phyloP scores from a whole-genome alignment of 2,113 vertebrate species.

The Ranitomeya variabilis region DNA sequence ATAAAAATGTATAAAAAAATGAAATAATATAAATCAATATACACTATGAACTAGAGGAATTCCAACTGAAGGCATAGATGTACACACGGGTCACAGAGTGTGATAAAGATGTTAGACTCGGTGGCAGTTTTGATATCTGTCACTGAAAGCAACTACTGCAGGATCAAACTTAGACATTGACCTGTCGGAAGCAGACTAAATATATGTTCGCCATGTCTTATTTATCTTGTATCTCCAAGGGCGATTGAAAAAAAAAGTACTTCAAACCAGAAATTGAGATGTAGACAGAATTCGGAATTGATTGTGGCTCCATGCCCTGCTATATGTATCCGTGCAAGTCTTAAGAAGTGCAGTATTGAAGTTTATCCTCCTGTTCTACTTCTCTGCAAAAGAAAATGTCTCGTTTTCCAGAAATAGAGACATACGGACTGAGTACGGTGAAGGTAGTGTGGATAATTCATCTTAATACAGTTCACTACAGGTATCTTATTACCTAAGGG shows the following conservation, averaged over 20 bases:
- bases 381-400: background rate
- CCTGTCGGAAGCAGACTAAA: slow-evolving; percentile 62
- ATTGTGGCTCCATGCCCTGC: background rate
- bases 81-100: slow-evolving; percentile 48
- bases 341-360: background rate
- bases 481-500: slow-evolving; percentile 53
- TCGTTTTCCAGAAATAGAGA: slow-evolving; percentile 28
- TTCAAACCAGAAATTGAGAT: slow-evolving; percentile 45
- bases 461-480: slow-evolving; percentile 47
- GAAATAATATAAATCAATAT: background rate
- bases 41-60: background rate
- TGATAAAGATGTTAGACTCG: slow-evolving; percentile 6
- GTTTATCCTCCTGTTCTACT: background rate
- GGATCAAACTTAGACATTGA: slow-evolving; percentile 54
- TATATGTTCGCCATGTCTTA: slow-evolving; percentile 53
- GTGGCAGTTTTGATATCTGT: slow-evolving; percentile 55
- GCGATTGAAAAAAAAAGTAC: slow-evolving; percentile 37
- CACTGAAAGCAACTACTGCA: slow-evolving; percentile 41
- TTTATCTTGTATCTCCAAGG: slow-evolving; percentile 60
- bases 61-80: background rate
- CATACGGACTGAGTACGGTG: slow-evolving; percentile 20
- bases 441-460: slow-evolving; percentile 33
- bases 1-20: background rate
- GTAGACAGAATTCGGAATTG: slow-evolving; percentile 29
- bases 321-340: background rate